phyloP scores from a whole-genome alignment of 2,888 invertebrate species.

The Calliphora vomitoria region DNA sequence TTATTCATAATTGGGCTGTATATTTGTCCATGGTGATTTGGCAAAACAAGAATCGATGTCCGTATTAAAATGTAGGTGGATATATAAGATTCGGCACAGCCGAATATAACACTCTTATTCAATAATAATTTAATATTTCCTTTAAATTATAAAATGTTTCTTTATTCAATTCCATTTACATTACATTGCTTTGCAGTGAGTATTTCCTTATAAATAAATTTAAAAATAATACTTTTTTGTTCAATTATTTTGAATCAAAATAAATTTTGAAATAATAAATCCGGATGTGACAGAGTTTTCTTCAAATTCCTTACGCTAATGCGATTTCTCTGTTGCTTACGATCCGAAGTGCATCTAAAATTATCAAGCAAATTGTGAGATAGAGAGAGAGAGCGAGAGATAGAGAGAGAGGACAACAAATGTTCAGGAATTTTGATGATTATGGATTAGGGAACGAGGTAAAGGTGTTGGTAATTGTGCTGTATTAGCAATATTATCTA shows the following conservation, averaged over 20 bases:
- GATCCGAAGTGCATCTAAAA: slow-evolving; percentile 80
- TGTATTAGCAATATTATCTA: slow-evolving; percentile 51
- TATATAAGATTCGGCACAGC: too few relatives aligned
- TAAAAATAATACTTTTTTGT: slow-evolving; percentile 23
- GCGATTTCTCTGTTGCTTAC: slow-evolving; percentile 75
- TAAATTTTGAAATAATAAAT: slow-evolving; percentile 80
- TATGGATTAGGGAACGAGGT: slow-evolving; percentile 48
- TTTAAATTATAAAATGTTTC: too few relatives aligned
- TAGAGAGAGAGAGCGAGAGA: not conserved
- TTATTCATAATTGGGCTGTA: too few relatives aligned
- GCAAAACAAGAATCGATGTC: too few relatives aligned
- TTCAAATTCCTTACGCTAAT: slow-evolving; percentile 80
- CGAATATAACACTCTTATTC: too few relatives aligned
- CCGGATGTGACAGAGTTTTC: slow-evolving; percentile 82
- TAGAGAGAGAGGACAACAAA: not conserved
- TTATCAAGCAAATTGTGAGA: slow-evolving; percentile 55
- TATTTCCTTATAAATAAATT: slow-evolving; percentile 21
- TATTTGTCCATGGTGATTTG: too few relatives aligned
- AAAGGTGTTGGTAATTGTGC: slow-evolving; percentile 47
- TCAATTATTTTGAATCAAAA: slow-evolving; percentile 75
- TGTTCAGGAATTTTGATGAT: slow-evolving; percentile 38
- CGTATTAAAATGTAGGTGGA: too few relatives aligned
- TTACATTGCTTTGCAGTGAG: not conserved
- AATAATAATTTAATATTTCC: too few relatives aligned
- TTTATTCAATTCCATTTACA: too few relatives aligned